Evolutionary conservation across 2,888 invertebrate genomes (phyloP), one percentile per base, ranked within the genome.

Genomic region (Patella depressa): DNA sequence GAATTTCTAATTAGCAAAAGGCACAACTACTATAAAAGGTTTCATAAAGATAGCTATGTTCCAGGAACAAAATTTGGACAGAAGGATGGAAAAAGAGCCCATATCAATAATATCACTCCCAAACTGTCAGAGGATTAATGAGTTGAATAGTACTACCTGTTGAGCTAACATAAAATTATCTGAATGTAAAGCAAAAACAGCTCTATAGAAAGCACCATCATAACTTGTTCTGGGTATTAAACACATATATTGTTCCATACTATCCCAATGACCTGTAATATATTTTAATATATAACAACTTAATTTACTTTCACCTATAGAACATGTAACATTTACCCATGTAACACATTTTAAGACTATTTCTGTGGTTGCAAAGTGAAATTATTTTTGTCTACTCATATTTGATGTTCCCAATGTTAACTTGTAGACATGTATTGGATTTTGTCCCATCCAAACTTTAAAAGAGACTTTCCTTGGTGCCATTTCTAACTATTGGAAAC

Each of bases 201-300:
- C 98, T 77, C 98, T 93, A 89, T 98, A 98, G 92, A 98, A 99
- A 0, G 98, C 96, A 2, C 98, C 98, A 87, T 99, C 99, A 89
- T 97, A 98, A 0, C 96, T 96, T 83, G 98, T 98, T 85, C 96
- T 94, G 0, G 98, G 97, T 83, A 99, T 95, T 84, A 96, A 94
- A 76, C 94, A 94, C 0, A 97, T 96, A 90, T 98, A 98, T 85
- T 95, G 95, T 83, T 96, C 95, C 97, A 99, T 97, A 4, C 95
- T 95, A 53, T 96, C 95, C 97, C 98, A 99, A 88, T 98, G 96
- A 78, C 95, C 93, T 92, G 81, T 24, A 88, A 82, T 55, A 76
- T 12, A 72, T n/a, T 45, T 15, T 72, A 71, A 7, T 1, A 69
- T 45, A 45, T 34, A 34, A 34, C 2, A 34, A 34, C 4, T 34